A percentile compares a stretch with the other conserved stretches of the same genome.
Conservation (phyloP, 2,797 vertebrate genomes). For the Mionectes olivaceus region DNA sequence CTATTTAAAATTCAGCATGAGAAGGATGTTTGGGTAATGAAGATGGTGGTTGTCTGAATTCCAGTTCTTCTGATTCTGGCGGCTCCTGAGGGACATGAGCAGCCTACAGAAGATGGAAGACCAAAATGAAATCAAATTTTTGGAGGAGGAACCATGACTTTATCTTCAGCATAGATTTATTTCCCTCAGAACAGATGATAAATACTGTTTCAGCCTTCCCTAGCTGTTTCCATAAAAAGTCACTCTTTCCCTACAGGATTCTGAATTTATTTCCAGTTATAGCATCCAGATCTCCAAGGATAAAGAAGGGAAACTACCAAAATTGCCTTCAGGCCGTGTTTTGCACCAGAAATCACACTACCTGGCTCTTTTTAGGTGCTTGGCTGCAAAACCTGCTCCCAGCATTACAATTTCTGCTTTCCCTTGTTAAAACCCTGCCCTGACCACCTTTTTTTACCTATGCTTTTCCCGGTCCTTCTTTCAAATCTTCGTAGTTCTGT, state of each 20-base stretch:
- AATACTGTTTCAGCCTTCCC: not conserved
- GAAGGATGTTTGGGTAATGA: not conserved
- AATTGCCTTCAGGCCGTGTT: not conserved
- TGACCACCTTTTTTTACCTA: not conserved
- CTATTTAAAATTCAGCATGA: not conserved
- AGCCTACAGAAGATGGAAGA: not conserved
- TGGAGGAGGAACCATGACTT: not conserved
- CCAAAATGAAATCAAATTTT: constrained; percentile 1
- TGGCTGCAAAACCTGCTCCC: not conserved
- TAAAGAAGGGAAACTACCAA: not conserved
- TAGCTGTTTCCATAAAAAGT: not conserved
- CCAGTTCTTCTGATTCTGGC: not conserved
- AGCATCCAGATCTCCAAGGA: not conserved
- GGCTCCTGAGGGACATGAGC: not conserved
- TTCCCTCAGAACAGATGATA: not conserved
- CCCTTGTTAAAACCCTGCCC: not conserved
- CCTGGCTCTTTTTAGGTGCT: not conserved
- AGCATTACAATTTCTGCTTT: not conserved
- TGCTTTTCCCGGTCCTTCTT: not conserved
- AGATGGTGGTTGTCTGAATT: not conserved
- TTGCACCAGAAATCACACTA: not conserved
- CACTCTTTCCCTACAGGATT: not conserved
- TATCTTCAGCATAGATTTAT: not conserved
- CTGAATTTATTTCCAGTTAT: constrained; percentile 6
- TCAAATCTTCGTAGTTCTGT: not conserved